These are phyloP conservation scores for Oncorhynchus keta DNA, from an alignment of 2,113 vertebrate genomes.

Conservation along the genomic window DNA sequence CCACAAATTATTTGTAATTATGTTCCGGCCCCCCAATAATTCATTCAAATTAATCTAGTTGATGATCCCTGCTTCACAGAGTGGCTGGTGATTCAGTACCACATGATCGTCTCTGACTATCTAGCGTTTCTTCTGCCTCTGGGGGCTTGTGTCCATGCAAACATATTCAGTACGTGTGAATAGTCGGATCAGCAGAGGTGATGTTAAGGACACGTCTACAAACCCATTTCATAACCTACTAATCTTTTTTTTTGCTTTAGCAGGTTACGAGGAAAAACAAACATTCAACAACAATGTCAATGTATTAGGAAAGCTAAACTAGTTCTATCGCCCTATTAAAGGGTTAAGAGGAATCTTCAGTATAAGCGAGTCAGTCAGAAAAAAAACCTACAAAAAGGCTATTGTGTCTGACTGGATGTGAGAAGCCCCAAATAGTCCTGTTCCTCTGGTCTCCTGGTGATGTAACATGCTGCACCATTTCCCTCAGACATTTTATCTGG, in stretches of 20 bases:
- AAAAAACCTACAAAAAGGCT: no score
- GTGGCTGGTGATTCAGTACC: no score
- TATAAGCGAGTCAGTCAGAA: background rate
- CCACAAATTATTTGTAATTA: background rate
- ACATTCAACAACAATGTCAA: no score
- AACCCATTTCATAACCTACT: background rate
- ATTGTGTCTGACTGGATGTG: background rate
- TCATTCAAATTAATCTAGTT: no score
- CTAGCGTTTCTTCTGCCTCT: no score
- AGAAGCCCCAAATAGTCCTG: background rate
- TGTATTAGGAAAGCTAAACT: background rate
- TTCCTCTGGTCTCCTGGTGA: background rate
- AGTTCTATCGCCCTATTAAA: background rate
- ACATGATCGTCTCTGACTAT: no score
- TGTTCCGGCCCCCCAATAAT: background rate
- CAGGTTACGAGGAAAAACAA: background rate
- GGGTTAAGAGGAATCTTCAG: background rate
- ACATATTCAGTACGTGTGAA: no score
- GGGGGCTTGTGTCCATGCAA: no score
- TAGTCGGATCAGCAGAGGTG: no score
- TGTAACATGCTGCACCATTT: background rate
- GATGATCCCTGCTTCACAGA: no score
- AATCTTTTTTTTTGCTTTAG: background rate
- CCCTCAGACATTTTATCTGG: background rate
- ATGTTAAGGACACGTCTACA: background rate